Evolutionary conservation across 2,888 invertebrate species (phyloP), one percentile per base, ranked within the genome.

Genomic region (Drosophila falleni): DNA sequence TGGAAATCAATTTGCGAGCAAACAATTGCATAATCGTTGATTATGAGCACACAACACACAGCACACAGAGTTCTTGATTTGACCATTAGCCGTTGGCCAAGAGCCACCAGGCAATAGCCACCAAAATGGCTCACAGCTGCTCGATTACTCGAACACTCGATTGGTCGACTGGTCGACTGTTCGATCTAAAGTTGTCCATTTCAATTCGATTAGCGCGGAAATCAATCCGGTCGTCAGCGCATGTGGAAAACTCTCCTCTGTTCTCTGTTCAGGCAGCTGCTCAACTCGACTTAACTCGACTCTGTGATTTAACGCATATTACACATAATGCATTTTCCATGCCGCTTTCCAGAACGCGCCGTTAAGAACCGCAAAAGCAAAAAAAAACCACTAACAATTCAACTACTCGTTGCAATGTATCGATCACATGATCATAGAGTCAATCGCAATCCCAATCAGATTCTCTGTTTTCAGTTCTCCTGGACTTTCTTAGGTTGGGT

Each of bases 281-380:
- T 31, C 55, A 15, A 29, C 26, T 55, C 15, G 15, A 26, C n/a
- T 15, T 8, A 13, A 33, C 58, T 59, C 19, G 50, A 39, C 29
- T 44, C 69, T 80, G 78, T 82, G 84, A 75, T 74, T 84, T 80
- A 82, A 88, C 83, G 86, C 80, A 75, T 69, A 87, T 82, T 88
- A 87, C 66, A 71, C 75, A 64, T 75, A 86, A 89, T 89, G 81
- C 81, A 74, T 79, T 84, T 87, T 79, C 69, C 69, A 87, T 75
- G 73, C 87, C 60, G 73, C 70, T 69, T 67, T 54, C 49, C 46
- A 47, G 41, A 54, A 59, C 49, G 54, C 61, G 37, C 63, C 66
- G 46, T 69, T 58, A 64, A 84, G 81, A 74, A 78, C 87, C 80
- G 68, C 83, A 77, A 74, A 19, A 26, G 15, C 37, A 39, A 6